phyloP scores from a whole-genome alignment of 2,797 vertebrate genomes.

The Perodicticus potto region DNA sequence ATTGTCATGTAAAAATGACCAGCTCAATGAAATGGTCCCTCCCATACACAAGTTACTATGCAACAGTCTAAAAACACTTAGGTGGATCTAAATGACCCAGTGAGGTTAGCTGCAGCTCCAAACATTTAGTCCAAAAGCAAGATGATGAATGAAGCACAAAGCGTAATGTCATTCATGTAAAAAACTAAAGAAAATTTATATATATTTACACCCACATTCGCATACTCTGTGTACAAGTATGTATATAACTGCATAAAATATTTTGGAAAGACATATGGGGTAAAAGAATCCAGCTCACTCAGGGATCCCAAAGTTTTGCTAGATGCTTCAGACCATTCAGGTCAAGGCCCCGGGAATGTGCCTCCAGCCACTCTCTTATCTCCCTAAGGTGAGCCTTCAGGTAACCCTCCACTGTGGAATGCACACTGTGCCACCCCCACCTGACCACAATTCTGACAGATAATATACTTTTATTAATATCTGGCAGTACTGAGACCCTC shows the following conservation, averaged over 20 bases:
- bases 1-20: neutral
- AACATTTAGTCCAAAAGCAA: neutral
- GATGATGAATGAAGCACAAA: neutral
- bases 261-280: neutral
- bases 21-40: neutral
- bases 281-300: neutral
- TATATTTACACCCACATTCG: neutral
- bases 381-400: rapidly evolving
- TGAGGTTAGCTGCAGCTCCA: neutral
- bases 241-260: neutral
- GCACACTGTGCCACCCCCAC: neutral
- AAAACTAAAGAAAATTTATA: neutral
- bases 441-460: neutral
- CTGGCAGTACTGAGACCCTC: neutral
- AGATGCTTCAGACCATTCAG: neutral
- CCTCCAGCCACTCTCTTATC: no score
- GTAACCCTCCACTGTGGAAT: no score
- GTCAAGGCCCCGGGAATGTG: neutral
- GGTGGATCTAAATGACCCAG: neutral
- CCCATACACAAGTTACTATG: neutral
- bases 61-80: neutral
- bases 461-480: neutral
- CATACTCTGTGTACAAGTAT: no score
- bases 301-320: neutral
- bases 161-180: neutral